Evolutionary conservation across 2,797 vertebrate genomes (phyloP), one percentile per base, ranked within the genome.

Genomic region (Oreortyx pictus): DNA sequence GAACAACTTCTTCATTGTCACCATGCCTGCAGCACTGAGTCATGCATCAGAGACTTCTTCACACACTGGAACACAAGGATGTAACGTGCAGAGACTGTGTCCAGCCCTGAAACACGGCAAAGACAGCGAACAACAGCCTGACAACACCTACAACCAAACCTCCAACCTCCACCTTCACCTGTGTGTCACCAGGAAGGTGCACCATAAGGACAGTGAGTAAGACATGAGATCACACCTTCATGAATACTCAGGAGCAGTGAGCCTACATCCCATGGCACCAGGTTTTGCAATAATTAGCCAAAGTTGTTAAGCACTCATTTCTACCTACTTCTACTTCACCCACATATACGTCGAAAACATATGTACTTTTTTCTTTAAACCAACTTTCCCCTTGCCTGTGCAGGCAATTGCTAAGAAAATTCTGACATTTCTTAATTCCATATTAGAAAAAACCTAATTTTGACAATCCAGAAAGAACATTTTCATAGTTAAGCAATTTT

Each of bases 381-480:
- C 86, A 47, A 62, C 47, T 27, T 31, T 52, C 39, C 49, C 19
- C 49, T 18, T 35, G 29, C 14, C 39, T 27, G 39, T 14, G 9
- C 18, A 75, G 44, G 31, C 50, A 77, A 65, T 57, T 75, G 62
- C 43, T 74, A 75, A 44, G 50, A 33, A 56, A 59, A 75, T 71
- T 29, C 50, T 41, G 57, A 29, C 20, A 66, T 24, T 71, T 87
- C 65, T 35, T 78, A 35, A 75, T 56, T 74, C 72, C 54, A 62
- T 61, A 25, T 31, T 86, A 80, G 17, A 60, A 94, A 90, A 74
- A 11, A 14, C 64, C 62, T 70, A 9, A 65, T 75, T 79, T 24
- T 83, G 44, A 70, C 59, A 62, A 73, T n/a, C 43, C 59, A 57
- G 80, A 87, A 22, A 15, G 27, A 74, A 46, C 59, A 17, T 73